Evolutionary conservation across 2,888 invertebrate species (phyloP), one percentile per base, ranked within the genome.

Genomic region (Synergus laeviventris): DNA sequence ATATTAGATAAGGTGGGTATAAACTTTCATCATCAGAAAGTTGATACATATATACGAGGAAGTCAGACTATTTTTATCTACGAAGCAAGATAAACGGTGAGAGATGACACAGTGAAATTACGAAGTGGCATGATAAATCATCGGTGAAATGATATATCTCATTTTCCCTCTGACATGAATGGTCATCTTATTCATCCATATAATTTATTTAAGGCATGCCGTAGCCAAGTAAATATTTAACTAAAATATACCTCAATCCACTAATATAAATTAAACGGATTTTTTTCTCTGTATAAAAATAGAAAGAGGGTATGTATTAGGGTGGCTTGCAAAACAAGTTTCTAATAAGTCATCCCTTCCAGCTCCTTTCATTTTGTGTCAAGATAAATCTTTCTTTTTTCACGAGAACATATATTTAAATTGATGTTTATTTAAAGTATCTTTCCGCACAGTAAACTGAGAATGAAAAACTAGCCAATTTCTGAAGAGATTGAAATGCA

Each of bases 61-160:
- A 70, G 49, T 70, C 70, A 36, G 70, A 49, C 66, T 24, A 36
- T 56, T 18, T 70, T 49, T 49, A n/a, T 70, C 49, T 70, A 59
- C 12, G 70, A 70, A 70, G 49, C 49, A 70, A 49, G 70, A 70
- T 70, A 70, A 70, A 54, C 49, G 70, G 70, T 45, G 49, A 8
- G 70, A 45, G 70, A 70, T 70, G 70, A 70, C 9, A 54, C 36
- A 70, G 18, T 54, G 49, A 70, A 70, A 70, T 70, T 70, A 49
- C 70, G 36, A 18, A 70, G 49, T 66, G 24, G 66, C 45, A 70
- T 70, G 49, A 70, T 70, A 70, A 70, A 70, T 70, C 70, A 70
- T 70, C 36, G 49, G 31, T 31, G 31, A 70, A 70, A 70, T 70
- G 45, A 70, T 49, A 70, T 54, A n/a, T 70, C 70, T 70, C 24